Conservation (phyloP, 2,797 vertebrate genomes). For the Gambelia wislizenii region DNA sequence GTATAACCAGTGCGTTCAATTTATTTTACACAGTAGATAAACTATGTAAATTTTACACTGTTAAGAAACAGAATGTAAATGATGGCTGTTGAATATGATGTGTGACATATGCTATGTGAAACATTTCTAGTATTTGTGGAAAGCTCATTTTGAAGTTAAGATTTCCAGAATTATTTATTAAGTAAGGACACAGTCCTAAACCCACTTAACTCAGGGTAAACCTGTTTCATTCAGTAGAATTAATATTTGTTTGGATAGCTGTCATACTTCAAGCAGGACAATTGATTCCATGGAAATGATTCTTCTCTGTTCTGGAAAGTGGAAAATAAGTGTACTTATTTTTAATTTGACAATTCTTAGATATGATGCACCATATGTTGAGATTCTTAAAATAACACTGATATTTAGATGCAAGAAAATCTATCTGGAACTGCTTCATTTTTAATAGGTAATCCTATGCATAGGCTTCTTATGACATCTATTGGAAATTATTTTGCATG, state of each 20-base stretch:
- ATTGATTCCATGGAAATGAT: not conserved
- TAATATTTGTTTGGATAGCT: not conserved
- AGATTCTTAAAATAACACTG: constrained; percentile 16
- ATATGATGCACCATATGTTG: not conserved
- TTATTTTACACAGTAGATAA: not conserved
- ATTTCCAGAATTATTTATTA: not conserved
- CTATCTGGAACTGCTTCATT: not conserved
- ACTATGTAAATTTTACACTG: not conserved
- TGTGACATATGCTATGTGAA: too few relatives aligned
- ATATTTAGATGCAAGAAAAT: not conserved
- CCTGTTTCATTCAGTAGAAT: not conserved
- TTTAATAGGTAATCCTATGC: not conserved
- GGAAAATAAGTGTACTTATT: constrained; percentile 1
- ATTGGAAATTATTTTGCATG: accelerated
- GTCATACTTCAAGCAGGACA: not conserved
- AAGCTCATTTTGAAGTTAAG: not conserved
- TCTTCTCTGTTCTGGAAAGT: not conserved
- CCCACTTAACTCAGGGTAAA: not conserved
- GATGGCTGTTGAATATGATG: not conserved
- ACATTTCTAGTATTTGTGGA: not conserved
- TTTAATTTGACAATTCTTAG: constrained; percentile 20
- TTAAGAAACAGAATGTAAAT: not conserved
- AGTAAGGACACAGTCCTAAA: not conserved
- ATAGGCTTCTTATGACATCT: constrained; percentile 1
- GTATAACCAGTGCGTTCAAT: not conserved